Evolutionary conservation across 2,113 vertebrate genomes (phyloP), one percentile per base, ranked within the genome.

Genomic region (Albula goreensis): DNA sequence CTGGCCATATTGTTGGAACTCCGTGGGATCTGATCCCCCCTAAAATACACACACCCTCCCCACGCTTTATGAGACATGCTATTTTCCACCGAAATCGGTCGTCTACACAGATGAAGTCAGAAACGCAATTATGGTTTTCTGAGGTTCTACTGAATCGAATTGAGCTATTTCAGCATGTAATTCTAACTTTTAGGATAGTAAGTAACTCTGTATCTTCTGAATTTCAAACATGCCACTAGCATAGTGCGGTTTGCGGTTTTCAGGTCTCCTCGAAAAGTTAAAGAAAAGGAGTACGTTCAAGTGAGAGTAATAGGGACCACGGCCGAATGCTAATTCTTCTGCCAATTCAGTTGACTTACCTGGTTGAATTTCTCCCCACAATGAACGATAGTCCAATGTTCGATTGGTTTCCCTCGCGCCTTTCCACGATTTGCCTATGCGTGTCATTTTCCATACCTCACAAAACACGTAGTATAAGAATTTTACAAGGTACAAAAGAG

Each of bases 1-100:
- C 95, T 95, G 96, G 95, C 92, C 95, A 95, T 93, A 96, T 95
- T 96, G 95, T 96, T 92, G 92, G 91, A 91, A 93, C 94, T 94
- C 96, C 91, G 90, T 93, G 94, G 94, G 95, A 94, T 94, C 92
- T 87, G 87, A 89, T 85, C 50, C 84, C 84, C 66, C 60, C 22
- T 74, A 83, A 41, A 41, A 77, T 48, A 82, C 91, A 90, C 90
- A 89, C 91, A 93, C 91, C 88, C 90, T 92, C 90, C 89, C 87
- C 88, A 88, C 93, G 92, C 94, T 91, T 90, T 91, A 93, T 90
- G 91, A 94, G 89, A 88, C 90, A 87, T 80, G 85, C 82, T 56
- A 52, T 86, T 89, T 90, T 84, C 88, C 83, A 82, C 31, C 85
- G 81, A 86, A 86, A 90, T 87, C 88, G 82, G 86, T 93, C 90